phyloP scores from a whole-genome alignment of 2,888 invertebrate genomes.

The Phrixothrix hirtus region DNA sequence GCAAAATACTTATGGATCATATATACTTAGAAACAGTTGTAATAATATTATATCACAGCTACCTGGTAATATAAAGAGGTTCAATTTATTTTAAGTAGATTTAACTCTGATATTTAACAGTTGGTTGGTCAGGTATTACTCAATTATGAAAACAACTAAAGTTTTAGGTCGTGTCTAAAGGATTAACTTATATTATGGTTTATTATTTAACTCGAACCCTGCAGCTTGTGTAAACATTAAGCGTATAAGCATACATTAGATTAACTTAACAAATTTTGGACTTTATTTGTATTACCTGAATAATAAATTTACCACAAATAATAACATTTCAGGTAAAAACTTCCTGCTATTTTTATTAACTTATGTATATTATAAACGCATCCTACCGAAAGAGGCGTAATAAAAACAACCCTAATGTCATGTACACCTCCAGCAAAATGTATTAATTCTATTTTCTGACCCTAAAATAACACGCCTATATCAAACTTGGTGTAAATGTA shows the following conservation, averaged over 20 bases:
- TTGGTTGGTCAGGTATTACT: constrained; percentile 10
- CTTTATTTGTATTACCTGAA: too few relatives aligned
- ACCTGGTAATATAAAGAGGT: too few relatives aligned
- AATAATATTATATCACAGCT: too few relatives aligned
- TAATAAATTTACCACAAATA: too few relatives aligned
- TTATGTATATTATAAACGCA: neutral
- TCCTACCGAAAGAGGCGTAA: constrained; percentile 1
- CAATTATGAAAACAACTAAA: constrained; percentile 16
- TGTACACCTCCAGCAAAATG: constrained; percentile 16
- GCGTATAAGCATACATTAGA: too few relatives aligned
- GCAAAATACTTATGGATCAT: too few relatives aligned
- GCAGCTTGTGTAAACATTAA: neutral
- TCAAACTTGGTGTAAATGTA: constrained; percentile 14
- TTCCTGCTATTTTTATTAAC: neutral
- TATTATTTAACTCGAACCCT: constrained; percentile 6
- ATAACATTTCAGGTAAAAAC: too few relatives aligned
- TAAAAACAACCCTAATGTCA: constrained; percentile 3
- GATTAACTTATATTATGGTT: constrained; percentile 3
- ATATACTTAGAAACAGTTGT: too few relatives aligned
- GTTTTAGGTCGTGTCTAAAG: constrained; percentile 1
- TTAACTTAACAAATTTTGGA: too few relatives aligned
- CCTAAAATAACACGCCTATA: constrained; percentile 15
- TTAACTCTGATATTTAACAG: constrained; percentile 8
- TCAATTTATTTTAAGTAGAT: constrained; percentile 3
- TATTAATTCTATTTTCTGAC: constrained; percentile 18